Percentiles rank a stretch among this genome's conserved stretches.
phyloP scores from a whole-genome alignment of 2,113 vertebrate species.

The Procavia capensis region DNA sequence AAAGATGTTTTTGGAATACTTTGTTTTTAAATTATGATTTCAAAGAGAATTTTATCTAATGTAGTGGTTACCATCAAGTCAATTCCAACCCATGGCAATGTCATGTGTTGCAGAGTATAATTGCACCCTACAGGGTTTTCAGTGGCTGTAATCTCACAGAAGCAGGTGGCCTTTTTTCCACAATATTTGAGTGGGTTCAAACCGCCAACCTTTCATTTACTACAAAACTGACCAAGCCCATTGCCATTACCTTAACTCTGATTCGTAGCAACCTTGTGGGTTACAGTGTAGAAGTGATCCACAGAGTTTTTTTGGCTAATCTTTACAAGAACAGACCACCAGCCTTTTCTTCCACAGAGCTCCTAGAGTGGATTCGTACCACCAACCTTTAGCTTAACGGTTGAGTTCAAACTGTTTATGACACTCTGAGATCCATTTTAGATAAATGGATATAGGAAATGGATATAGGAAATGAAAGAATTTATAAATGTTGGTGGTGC shows the following conservation, averaged over 20 bases:
- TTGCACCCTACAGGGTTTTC: not conserved
- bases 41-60: not conserved
- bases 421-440: not conserved
- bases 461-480: not conserved
- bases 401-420: too few relatives aligned
- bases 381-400: too few relatives aligned
- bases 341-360: too few relatives aligned
- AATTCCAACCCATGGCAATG: not conserved
- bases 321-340: too few relatives aligned
- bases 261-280: not conserved
- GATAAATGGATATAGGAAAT: too few relatives aligned
- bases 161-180: not conserved
- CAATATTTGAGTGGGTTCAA: not conserved
- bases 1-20: not conserved
- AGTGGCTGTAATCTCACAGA: not conserved
- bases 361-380: too few relatives aligned
- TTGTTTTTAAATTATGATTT: conserved; percentile 3
- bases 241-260: not conserved
- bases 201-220: not conserved
- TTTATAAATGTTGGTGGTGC: not conserved
- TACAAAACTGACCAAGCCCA: not conserved
- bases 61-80: not conserved
- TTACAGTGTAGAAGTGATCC: not conserved
- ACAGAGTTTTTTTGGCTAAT: not conserved
- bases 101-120: not conserved